Percentiles rank a stretch among this genome's conserved stretches.
Conservation (phyloP, 2,797 vertebrate genomes). For the Onychomys torridus region DNA sequence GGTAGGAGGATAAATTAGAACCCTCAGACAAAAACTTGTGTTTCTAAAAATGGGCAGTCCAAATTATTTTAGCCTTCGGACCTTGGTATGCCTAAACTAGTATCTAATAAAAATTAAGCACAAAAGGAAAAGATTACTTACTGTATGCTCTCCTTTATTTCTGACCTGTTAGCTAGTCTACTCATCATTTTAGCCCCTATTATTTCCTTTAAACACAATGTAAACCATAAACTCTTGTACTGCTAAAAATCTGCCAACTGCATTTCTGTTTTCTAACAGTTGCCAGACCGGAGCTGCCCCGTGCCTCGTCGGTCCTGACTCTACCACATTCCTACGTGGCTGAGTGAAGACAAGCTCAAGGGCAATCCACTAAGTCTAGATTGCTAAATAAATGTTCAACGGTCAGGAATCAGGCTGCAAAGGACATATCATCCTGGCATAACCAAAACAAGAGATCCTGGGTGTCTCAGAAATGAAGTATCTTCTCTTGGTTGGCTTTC, state of each 20-base stretch:
- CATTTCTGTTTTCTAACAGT: conserved; percentile 5
- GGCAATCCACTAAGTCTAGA: background rate
- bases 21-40: conserved; percentile 23
- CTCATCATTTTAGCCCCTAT: background rate
- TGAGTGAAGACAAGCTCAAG: background rate
- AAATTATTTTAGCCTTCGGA: background rate
- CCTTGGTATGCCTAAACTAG: background rate
- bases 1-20: background rate
- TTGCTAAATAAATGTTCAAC: background rate
- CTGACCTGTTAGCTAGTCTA: background rate
- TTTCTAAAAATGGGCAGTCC: background rate
- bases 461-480: conserved; percentile 5
- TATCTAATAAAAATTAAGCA: background rate
- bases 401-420: background rate
- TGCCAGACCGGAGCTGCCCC: background rate
- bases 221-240: conserved; percentile 24
- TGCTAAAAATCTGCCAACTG: background rate
- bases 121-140: background rate
- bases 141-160: background rate
- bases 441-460: background rate
- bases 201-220: background rate
- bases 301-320: background rate
- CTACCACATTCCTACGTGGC: background rate
- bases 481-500: background rate
- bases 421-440: background rate